Conservation (phyloP, 2,113 vertebrate species). For the Erythrocercus mccallii region DNA sequence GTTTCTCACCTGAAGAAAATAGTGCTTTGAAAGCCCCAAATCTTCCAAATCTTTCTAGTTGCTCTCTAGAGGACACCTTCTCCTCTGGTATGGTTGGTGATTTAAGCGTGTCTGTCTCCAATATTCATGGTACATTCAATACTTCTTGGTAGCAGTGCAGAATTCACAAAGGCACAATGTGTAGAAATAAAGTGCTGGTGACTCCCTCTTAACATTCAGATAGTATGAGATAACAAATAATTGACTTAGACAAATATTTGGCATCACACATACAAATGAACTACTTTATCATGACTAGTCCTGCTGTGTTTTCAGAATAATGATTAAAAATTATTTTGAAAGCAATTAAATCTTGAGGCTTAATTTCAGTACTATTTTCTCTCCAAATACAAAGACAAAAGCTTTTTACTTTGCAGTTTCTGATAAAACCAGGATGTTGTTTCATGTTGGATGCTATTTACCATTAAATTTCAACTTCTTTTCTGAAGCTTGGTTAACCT, state of each 20-base stretch:
- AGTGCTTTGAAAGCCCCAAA: neutral
- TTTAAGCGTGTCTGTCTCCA: neutral
- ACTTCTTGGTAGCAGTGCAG: neutral
- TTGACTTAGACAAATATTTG: neutral
- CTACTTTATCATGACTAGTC: neutral
- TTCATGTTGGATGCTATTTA: neutral
- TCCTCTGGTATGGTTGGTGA: neutral
- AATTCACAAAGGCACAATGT: neutral
- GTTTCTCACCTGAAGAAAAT: neutral
- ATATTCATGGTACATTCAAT: neutral
- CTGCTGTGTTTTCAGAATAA: neutral
- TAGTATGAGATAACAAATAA: neutral
- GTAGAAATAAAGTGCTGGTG: neutral
- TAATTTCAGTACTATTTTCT: neutral
- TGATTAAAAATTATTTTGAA: neutral
- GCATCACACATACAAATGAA: neutral
- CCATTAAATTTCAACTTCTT: neutral
- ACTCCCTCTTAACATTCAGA: neutral
- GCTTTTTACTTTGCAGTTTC: neutral
- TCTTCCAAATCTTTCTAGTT: neutral
- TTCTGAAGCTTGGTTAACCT: neutral
- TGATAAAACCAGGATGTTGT: neutral
- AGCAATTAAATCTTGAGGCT: neutral
- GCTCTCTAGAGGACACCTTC: neutral
- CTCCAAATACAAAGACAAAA: neutral